A percentile compares a stretch with the other conserved stretches of the same genome.
Conservation (phyloP, 1,140 invertebrate genomes). For the Diorhabda sublineata region DNA sequence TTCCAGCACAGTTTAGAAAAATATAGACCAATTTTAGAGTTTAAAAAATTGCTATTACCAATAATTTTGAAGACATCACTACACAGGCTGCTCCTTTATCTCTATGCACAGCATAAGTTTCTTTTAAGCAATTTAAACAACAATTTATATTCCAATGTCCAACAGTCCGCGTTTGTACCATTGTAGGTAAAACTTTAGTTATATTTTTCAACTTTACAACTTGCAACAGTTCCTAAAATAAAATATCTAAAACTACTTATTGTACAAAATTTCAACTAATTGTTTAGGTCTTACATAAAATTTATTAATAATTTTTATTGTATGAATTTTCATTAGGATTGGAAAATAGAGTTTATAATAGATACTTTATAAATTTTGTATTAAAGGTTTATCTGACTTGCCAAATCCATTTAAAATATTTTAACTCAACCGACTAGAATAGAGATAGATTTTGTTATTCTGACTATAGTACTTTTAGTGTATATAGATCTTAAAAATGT, state of each 20-base stretch:
- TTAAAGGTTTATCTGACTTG: no score
- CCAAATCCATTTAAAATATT: no score
- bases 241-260: conserved; percentile 12
- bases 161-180: conserved; percentile 48
- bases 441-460: no score
- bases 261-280: no score
- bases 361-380: no score
- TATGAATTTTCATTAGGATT: no score
- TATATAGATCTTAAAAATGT: no score
- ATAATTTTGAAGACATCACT: conserved; percentile 48
- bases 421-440: no score
- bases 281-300: no score
- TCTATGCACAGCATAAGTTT: conserved; percentile 53
- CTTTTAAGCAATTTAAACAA: conserved; percentile 46
- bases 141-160: conserved; percentile 51
- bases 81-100: conserved; percentile 50
- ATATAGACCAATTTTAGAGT: conserved; percentile 18
- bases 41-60: conserved; percentile 38
- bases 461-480: no score
- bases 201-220: conserved; percentile 48
- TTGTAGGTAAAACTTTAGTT: conserved; percentile 48
- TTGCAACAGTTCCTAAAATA: conserved; percentile 45
- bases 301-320: no score
- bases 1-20: not conserved
- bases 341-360: no score